These are phyloP conservation scores for Mustela lutreola DNA, from an alignment of 2,113 vertebrate species.

Conservation along the genomic window DNA sequence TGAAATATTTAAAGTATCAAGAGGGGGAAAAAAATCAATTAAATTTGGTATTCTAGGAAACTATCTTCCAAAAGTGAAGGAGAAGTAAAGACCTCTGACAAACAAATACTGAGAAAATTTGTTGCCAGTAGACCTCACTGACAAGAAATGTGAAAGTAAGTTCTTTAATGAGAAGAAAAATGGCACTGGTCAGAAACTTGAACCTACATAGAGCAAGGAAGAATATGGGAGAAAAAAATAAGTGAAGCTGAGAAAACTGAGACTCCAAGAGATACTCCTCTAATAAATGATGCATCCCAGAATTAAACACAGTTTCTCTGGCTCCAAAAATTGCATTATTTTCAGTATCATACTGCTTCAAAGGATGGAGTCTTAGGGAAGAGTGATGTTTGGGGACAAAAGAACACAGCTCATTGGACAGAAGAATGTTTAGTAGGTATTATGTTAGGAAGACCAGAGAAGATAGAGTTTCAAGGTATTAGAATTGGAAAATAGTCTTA, in stretches of 20 bases:
- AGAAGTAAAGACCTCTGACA: not conserved
- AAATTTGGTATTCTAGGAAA: not conserved
- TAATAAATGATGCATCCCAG: constrained; percentile 33
- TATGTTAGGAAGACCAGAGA: not conserved
- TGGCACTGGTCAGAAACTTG: not conserved
- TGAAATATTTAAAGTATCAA: not conserved
- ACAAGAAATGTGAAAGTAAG: not conserved
- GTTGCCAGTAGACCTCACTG: not conserved
- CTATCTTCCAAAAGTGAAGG: not conserved
- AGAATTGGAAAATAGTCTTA: not conserved
- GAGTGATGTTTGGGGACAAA: not conserved
- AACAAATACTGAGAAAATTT: not conserved
- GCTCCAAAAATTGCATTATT: constrained; percentile 61
- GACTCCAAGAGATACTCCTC: not conserved
- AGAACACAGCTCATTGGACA: not conserved
- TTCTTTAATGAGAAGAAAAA: not conserved
- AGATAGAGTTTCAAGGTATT: not conserved
- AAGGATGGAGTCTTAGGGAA: not conserved
- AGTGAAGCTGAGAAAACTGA: constrained; percentile 5
- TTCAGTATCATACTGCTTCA: constrained; percentile 43
- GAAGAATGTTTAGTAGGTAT: not conserved
- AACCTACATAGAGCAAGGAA: not conserved
- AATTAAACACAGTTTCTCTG: constrained; percentile 35
- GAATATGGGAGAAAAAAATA: not conserved
- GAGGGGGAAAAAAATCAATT: not conserved